Evolutionary conservation across 2,888 invertebrate species (phyloP), one percentile per base, ranked within the genome.

Genomic region (Bimastos eiseni): DNA sequence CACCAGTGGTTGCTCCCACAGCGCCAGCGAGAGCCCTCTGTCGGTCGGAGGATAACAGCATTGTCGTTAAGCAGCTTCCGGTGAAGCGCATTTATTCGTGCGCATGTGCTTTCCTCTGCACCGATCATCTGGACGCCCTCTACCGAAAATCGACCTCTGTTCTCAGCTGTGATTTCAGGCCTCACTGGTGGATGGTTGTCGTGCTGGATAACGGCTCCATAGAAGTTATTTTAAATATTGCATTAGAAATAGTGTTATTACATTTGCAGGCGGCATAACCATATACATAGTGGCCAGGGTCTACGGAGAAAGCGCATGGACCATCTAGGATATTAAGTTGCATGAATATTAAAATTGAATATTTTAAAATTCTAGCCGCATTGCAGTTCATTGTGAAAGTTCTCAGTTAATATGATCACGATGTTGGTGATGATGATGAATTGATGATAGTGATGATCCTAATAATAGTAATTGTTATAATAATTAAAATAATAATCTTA

Each of bases 31-130:
- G 4, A 4, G 70, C 70, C 70, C 70, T 70, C 70, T 70, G 70
- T 70, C 70, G n/a, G n/a, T 70, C 70, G n/a, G 8, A n/a, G 30
- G 30, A 70, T 70, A 70, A 70, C 70, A 70, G n/a, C 70, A 11
- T 70, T n/a, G 70, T 70, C 70, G 70, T 70, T 70, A 70, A n/a
- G 70, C 70, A 70, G 70, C 70, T 70, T 70, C 70, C 70, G 70
- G 70, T 70, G 70, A 70, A 70, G 70, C 70, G 70, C n/a, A n/a
- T 70, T 70, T n/a, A 70, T 70, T 70, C 70, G 0, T 70, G 70
- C 70, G 70, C 70, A 70, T 70, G 70, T n/a, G 70, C 70, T 70
- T n/a, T 70, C 70, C 70, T n/a, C n/a, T 70, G 30, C 70, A 30
- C 70, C 70, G n/a, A 70, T n/a, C 70, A 70, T 70, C 30, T 70